Conservation (phyloP, 2,113 vertebrate genomes). For the Terrapene triunguis region DNA sequence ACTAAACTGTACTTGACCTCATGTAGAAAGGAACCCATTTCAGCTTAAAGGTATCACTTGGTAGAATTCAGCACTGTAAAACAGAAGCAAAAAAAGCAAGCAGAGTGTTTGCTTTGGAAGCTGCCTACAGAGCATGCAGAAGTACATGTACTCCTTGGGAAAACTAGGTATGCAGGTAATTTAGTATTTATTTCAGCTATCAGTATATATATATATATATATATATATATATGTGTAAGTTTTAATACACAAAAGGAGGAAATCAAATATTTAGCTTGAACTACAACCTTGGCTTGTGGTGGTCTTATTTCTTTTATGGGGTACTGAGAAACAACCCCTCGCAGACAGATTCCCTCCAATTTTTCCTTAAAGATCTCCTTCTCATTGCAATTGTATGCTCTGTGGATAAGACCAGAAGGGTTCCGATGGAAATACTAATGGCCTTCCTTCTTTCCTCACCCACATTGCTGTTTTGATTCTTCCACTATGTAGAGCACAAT, state of each 20-base stretch:
- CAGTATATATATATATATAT: background rate
- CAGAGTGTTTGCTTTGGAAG: background rate
- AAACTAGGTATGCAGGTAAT: background rate
- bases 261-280: background rate
- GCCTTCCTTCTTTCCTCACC: background rate
- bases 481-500: background rate
- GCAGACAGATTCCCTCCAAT: rapidly evolving
- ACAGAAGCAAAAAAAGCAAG: background rate
- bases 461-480: rapidly evolving
- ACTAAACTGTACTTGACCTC: conserved; percentile 17
- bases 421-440: background rate
- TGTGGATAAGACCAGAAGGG: background rate
- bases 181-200: background rate
- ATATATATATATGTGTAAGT: rapidly evolving
- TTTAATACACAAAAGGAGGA: background rate
- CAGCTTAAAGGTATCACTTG: background rate
- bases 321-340: background rate
- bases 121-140: background rate
- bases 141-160: background rate
- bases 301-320: rapidly evolving
- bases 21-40: conserved; percentile 2
- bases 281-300: rapidly evolving
- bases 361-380: background rate
- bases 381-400: background rate
- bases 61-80: background rate